Conservation (phyloP, 2,113 vertebrate genomes). For the Mystacornis crossleyi region DNA sequence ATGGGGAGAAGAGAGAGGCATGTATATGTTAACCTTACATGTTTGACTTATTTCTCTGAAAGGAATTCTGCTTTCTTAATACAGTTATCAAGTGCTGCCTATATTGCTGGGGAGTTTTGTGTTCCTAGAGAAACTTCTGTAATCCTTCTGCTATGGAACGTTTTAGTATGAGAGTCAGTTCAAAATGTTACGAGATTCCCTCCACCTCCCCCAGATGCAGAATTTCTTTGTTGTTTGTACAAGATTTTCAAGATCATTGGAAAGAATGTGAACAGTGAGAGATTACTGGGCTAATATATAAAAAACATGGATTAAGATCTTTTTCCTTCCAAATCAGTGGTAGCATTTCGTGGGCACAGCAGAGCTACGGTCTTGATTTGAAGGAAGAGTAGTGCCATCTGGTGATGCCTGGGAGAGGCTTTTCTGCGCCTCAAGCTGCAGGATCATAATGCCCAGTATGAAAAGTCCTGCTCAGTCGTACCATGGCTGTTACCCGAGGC, state of each 20-base stretch:
- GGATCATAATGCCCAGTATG: fast-evolving
- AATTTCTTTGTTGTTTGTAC: slow-evolving; percentile 9
- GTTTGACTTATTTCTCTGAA: not conserved
- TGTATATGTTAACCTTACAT: not conserved
- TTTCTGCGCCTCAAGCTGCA: not conserved
- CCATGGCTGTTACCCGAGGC: not conserved
- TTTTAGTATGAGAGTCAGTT: not conserved
- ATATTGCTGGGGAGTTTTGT: not conserved
- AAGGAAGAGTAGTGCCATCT: slow-evolving; percentile 73
- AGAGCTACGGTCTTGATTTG: not conserved
- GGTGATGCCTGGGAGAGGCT: slow-evolving; percentile 23
- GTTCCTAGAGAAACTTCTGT: not conserved
- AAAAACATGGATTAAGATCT: not conserved
- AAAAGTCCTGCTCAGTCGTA: not conserved
- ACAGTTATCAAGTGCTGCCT: not conserved
- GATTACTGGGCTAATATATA: not conserved
- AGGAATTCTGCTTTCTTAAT: not conserved
- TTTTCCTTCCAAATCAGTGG: not conserved
- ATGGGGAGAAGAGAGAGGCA: not conserved
- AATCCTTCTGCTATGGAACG: not conserved
- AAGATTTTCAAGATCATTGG: not conserved
- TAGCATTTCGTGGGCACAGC: not conserved
- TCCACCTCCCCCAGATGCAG: not conserved
- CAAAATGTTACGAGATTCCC: not conserved
- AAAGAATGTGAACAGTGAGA: not conserved